A percentile compares a stretch with the other conserved stretches of the same genome.
Conservation (phyloP, 2,113 vertebrate species). For the Copsychus sechellarum region DNA sequence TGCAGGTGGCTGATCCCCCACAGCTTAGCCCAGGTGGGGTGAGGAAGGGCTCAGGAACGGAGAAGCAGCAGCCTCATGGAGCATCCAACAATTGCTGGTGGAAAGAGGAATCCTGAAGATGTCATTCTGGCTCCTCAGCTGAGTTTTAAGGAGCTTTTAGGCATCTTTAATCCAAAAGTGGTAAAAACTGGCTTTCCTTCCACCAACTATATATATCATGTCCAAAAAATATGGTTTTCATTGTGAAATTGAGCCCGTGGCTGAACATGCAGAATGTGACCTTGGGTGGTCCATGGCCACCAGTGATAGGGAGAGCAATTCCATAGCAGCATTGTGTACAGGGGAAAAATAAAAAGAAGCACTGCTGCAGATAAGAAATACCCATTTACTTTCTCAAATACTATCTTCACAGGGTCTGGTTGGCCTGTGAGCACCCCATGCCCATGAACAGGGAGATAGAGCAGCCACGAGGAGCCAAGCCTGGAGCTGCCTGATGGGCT, state of each 20-base stretch:
- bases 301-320: neutral
- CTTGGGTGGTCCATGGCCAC: neutral
- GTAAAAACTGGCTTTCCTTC: neutral
- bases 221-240: neutral
- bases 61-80: neutral
- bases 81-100: neutral
- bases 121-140: neutral
- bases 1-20: too few species aligned
- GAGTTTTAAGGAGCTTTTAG: neutral
- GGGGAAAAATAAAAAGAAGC: neutral
- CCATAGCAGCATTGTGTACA: neutral
- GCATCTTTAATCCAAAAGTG: neutral
- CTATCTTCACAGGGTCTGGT: neutral
- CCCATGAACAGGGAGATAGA: neutral
- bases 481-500: conserved; percentile 34
- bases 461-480: conserved; percentile 35
- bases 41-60: neutral
- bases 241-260: neutral
- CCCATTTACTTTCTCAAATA: neutral
- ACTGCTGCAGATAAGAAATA: neutral
- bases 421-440: conserved; percentile 41
- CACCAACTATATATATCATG: neutral
- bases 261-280: neutral
- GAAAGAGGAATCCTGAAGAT: neutral
- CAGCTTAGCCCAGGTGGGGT: neutral